Base-by-base conservation (phyloP, 2,113 vertebrate genomes). In the Herpetotheres cachinnans region DNA sequence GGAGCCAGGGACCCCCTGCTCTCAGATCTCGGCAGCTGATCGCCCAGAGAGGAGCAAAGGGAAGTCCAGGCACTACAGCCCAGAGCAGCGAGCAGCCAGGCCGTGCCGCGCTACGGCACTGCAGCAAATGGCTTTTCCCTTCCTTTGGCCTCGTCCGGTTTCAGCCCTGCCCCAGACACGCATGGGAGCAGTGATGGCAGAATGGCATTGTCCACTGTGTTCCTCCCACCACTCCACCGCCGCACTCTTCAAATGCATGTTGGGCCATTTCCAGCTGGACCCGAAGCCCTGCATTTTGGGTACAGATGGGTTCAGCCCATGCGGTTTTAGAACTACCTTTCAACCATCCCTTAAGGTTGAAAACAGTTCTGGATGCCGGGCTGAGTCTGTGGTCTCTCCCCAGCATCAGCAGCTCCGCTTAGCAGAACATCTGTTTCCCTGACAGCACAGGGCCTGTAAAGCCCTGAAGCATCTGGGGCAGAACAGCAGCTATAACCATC, bases 141-240 rank as follows among this genome's bases (percentile, higher is more conserved):
- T 61, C 58, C 22, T 65, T 76, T 32, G 46, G 24, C 32, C 58
- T 21, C 1, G 2, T 40, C 52, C 21, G 38, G n/a, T 30, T 52
- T 9, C 8, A 14, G 55, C 46, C 22, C 55, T 4, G 4, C 18
- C 40, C 71, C 81, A 22, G 56, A 2, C 40, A 29, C 26, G 6
- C 1, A 0, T 3, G 24, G 56, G 30, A 19, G 56, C 4, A 1
- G 55, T 27, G 61, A 8, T n/a, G 50, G n/a, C 78, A 62, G 46
- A 55, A 16, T 26, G 34, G 11, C 38, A 27, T 0, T 55, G 78
- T 1, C 58, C 36, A 0, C 26, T 8, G 26, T 7, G 21, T 18
- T 52, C 65, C 50, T 40, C 63, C n/a, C 32, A 9, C 26, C 56
- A 19, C 40, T 27, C 6, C 7, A 13, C 27, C 14, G 1, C 34